Percentiles rank a stretch among this genome's conserved stretches.
Conservation (phyloP, 2,797 vertebrate genomes). For the Tenualosa thibaudeaui region DNA sequence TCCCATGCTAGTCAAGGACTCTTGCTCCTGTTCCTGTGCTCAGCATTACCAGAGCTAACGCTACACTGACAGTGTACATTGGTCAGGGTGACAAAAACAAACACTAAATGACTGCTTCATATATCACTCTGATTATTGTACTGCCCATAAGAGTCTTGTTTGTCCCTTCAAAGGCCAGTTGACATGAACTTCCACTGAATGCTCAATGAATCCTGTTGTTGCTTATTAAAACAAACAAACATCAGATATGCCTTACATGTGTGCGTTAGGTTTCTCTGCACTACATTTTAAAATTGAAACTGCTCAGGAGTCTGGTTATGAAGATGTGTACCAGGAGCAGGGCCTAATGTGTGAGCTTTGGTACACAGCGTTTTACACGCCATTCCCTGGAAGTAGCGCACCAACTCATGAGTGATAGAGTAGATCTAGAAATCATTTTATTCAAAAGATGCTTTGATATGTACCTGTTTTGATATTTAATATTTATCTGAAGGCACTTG, state of each 20-base stretch:
- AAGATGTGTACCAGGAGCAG: neutral
- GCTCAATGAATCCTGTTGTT: neutral
- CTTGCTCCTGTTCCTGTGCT: neutral
- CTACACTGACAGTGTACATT: neutral
- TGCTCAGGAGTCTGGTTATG: neutral
- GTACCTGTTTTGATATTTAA: constrained; percentile 22
- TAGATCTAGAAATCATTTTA: neutral
- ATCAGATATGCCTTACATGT: constrained; percentile 4
- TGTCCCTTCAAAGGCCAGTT: neutral
- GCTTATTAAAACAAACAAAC: neutral
- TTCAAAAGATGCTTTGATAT: constrained; percentile 21
- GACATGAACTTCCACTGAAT: neutral
- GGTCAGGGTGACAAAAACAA: neutral
- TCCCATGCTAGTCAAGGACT: neutral
- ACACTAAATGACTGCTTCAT: neutral
- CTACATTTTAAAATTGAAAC: neutral
- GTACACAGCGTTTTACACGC: neutral
- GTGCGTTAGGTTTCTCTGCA: neutral
- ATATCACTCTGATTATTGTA: neutral
- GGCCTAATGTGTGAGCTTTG: neutral
- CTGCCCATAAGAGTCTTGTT: no score
- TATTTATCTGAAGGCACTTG: constrained; percentile 9
- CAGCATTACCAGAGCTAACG: neutral
- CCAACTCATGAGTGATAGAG: neutral
- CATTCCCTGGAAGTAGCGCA: neutral